A percentile compares a stretch with the other conserved stretches of the same genome.
phyloP scores from a whole-genome alignment of 2,888 invertebrate species.

The Lamproptera curius region DNA sequence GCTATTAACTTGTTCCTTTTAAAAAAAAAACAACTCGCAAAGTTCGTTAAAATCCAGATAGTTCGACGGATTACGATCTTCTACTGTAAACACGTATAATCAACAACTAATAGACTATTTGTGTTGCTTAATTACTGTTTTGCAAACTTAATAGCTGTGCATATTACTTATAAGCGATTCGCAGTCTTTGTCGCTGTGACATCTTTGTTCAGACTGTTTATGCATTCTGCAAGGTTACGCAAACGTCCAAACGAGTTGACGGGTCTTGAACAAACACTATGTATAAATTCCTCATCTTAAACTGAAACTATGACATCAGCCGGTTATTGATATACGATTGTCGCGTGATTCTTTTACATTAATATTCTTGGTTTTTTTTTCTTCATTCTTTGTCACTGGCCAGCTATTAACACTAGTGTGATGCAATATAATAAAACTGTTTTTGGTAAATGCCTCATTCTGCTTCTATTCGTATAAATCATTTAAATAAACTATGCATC shows the following conservation, averaged over 20 bases:
- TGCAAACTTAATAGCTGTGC: background rate
- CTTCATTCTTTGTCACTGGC: background rate
- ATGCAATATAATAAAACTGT: too few species aligned
- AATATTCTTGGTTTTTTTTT: too few species aligned
- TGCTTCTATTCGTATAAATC: too few species aligned
- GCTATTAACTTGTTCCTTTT: conserved; percentile 1
- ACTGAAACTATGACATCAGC: background rate
- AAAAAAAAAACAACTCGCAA: background rate
- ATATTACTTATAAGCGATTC: background rate
- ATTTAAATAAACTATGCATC: too few species aligned
- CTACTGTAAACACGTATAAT: too few species aligned
- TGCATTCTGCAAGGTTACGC: background rate
- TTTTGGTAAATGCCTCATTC: too few species aligned
- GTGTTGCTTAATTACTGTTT: background rate
- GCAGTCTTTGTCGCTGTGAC: background rate
- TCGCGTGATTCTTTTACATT: too few species aligned
- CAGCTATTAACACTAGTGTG: too few species aligned
- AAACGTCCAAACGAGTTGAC: background rate
- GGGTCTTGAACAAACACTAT: background rate
- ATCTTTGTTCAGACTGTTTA: background rate
- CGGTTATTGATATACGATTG: background rate
- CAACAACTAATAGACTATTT: too few species aligned
- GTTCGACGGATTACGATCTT: background rate
- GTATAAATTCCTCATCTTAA: background rate
- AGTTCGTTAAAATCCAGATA: background rate